phyloP scores from a whole-genome alignment of 2,888 invertebrate genomes.

The Drosophila mercatorum region DNA sequence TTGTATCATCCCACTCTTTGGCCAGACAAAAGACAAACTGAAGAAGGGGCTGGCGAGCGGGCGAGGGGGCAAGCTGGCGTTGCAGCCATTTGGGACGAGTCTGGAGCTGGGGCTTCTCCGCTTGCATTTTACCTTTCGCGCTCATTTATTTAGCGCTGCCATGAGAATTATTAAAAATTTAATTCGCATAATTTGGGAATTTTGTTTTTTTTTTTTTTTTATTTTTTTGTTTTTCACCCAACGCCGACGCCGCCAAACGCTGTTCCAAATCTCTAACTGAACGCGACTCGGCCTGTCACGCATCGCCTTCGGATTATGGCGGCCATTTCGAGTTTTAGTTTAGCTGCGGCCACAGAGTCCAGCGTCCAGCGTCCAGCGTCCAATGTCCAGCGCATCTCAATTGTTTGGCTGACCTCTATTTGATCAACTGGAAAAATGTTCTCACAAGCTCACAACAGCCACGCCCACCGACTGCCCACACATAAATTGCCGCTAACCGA shows the following conservation, averaged over 20 bases:
- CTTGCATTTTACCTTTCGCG: constrained; percentile 45
- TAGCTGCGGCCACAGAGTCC: background rate
- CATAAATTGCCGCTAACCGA: background rate
- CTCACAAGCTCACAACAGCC: constrained; percentile 12
- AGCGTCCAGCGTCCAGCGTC: too few relatives aligned
- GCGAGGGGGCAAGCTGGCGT: background rate
- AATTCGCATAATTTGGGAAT: constrained; percentile 85
- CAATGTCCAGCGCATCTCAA: constrained; percentile 16
- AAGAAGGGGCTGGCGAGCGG: constrained; percentile 1
- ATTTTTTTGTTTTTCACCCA: constrained; percentile 59
- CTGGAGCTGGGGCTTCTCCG: constrained; percentile 19
- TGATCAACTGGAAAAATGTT: constrained; percentile 20
- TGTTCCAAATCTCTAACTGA: constrained; percentile 31
- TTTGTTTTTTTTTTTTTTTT: constrained; percentile 78
- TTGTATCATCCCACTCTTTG: constrained; percentile 74
- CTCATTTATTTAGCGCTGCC: constrained; percentile 72
- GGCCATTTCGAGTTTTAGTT: constrained; percentile 23
- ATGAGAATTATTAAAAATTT: constrained; percentile 84
- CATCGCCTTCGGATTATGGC: constrained; percentile 25
- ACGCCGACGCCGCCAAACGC: constrained; percentile 7
- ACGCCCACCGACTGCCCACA: constrained; percentile 6
- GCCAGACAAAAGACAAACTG: constrained; percentile 34
- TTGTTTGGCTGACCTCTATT: constrained; percentile 28
- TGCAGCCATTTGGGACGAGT: constrained; percentile 32
- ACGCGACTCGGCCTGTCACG: background rate